Conservation (phyloP, 2,113 vertebrate genomes). For the Megatriorchis doriae region DNA sequence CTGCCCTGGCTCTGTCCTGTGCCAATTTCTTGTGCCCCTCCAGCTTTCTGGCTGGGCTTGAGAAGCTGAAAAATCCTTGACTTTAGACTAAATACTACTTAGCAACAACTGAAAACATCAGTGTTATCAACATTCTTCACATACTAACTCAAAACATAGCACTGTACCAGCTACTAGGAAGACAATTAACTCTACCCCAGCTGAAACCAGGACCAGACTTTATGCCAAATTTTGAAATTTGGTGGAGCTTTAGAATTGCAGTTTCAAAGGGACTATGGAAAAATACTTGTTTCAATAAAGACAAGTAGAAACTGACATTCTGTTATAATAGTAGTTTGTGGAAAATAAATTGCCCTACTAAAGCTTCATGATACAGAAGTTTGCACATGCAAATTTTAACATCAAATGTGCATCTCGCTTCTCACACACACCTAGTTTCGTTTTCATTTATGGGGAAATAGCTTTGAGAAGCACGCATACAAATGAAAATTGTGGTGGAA, state of each 20-base stretch:
- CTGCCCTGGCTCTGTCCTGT: no score
- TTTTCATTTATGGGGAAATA: conserved; percentile 7
- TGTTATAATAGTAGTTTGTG: background rate
- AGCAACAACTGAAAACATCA: no score
- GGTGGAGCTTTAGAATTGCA: background rate
- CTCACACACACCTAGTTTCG: background rate
- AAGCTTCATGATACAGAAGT: background rate
- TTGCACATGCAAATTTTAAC: background rate
- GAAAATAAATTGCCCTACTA: background rate
- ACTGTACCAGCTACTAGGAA: no score
- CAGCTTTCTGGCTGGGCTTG: no score
- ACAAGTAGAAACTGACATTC: background rate
- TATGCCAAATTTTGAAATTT: background rate
- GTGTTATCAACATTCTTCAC: no score
- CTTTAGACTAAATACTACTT: no score
- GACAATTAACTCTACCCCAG: no score
- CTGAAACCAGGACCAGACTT: background rate
- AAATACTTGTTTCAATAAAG: background rate
- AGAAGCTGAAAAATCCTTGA: no score
- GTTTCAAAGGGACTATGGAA: background rate
- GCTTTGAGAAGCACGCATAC: background rate
- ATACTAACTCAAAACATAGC: no score
- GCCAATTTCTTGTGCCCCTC: no score
- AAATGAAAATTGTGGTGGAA: background rate
- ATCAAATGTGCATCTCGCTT: background rate